Percentiles rank a stretch among this genome's conserved stretches.
Evolutionary conservation across 2,113 vertebrate species (phyloP).

Genomic region (Brachypodius melanocephalos): DNA sequence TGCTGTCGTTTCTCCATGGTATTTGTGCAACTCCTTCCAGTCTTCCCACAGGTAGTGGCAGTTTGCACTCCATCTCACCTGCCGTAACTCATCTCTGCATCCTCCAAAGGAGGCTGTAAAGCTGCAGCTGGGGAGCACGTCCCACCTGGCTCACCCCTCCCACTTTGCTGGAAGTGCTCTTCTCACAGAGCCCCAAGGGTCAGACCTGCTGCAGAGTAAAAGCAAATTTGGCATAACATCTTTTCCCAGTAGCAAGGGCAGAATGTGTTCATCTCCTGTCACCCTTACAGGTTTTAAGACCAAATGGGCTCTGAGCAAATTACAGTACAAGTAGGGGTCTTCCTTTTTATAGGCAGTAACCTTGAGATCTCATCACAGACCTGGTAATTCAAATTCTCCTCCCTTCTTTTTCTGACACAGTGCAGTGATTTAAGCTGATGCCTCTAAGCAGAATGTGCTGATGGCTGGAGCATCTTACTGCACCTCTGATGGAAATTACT

Average conservation of each 20-base stretch:
- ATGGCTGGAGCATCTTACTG: neutral
- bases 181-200: neutral
- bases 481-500: neutral
- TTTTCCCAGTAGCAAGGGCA: neutral
- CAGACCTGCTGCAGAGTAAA: neutral
- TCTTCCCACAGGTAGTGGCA: neutral
- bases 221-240: neutral
- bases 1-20: neutral
- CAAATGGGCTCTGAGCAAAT: neutral
- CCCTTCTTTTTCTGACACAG: neutral
- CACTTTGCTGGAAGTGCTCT: neutral
- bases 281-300: neutral
- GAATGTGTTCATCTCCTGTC: neutral
- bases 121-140: neutral
- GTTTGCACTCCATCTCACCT: neutral
- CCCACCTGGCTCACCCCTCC: neutral
- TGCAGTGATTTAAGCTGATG: neutral
- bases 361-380: conserved; percentile 16
- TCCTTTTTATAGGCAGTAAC: neutral
- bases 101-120: neutral
- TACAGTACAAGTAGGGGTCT: neutral
- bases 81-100: neutral
- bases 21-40: neutral
- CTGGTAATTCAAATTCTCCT: neutral
- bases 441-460: neutral